Evolutionary conservation across 2,888 invertebrate species (phyloP).

Genomic region (Tenthredo livida): DNA sequence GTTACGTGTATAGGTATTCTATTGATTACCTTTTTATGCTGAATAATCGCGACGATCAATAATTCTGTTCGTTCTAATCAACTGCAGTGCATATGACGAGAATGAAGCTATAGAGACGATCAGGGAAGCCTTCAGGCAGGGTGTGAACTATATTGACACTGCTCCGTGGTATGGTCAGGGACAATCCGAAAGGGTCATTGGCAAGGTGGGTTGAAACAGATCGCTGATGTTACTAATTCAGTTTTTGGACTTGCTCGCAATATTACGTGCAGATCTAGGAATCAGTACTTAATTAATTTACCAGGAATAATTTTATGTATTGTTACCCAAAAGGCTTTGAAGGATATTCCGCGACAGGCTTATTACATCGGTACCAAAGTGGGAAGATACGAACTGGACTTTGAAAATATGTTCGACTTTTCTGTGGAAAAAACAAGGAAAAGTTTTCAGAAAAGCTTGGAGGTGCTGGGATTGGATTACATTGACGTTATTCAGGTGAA

Average conservation of each 20-base stretch:
- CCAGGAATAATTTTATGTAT: neutral
- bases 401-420: conserved; percentile 92
- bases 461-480: conserved; percentile 87
- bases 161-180: conserved; percentile 97
- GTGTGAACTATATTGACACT: conserved; percentile 96
- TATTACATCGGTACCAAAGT: conserved; percentile 97
- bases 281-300: conserved; percentile 22
- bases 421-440: conserved; percentile 86
- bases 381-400: conserved; percentile 88
- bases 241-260: neutral
- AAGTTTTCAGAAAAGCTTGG: conserved; percentile 88
- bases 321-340: conserved; percentile 82
- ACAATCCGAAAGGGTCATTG: conserved; percentile 89
- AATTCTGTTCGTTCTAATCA: conserved; percentile 59
- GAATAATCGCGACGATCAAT: neutral
- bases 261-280: neutral
- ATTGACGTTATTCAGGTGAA: conserved; percentile 93
- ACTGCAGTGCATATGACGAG: conserved; percentile 83
- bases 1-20: conserved; percentile 36
- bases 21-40: neutral
- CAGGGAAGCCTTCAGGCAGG: conserved; percentile 85
- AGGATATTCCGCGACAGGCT: conserved; percentile 88
- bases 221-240: neutral
- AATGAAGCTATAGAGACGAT: conserved; percentile 86
- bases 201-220: conserved; percentile 82